Evolutionary conservation across 2,888 invertebrate genomes (phyloP).

Genomic region (Eristalinus aeneus): DNA sequence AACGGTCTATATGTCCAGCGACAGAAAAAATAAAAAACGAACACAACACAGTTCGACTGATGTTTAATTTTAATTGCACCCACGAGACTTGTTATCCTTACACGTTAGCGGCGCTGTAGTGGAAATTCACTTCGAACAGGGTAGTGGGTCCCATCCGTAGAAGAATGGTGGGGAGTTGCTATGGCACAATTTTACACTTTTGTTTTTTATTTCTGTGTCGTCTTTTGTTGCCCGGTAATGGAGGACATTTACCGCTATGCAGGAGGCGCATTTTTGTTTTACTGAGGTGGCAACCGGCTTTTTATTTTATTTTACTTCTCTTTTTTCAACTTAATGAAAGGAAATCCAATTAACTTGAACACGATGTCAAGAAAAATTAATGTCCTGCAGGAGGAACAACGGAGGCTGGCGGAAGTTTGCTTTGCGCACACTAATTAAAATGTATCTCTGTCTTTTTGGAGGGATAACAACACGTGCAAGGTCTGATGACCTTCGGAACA

Average conservation of each 20-base stretch:
- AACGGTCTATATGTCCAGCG: slow-evolving; percentile 61
- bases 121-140: slow-evolving; percentile 25
- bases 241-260: slow-evolving; percentile 17
- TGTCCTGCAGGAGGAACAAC: background rate
- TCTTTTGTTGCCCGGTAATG: slow-evolving; percentile 8
- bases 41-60: slow-evolving; percentile 38
- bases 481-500: background rate
- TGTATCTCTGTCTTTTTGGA: background rate
- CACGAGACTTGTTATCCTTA: slow-evolving; percentile 56
- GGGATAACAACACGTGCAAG: background rate
- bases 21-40: slow-evolving; percentile 49
- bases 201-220: background rate
- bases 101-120: slow-evolving; percentile 27
- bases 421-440: background rate
- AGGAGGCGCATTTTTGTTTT: background rate
- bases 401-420: background rate
- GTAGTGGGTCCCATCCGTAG: background rate
- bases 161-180: slow-evolving; percentile 14
- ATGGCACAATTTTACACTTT: slow-evolving; percentile 14
- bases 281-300: background rate
- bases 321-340: slow-evolving; percentile 21
- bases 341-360: slow-evolving; percentile 55
- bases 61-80: slow-evolving; percentile 67
- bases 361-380: slow-evolving; percentile 4
- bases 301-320: background rate